Conservation (phyloP, 2,888 invertebrate genomes). For the Elmis aenea region DNA sequence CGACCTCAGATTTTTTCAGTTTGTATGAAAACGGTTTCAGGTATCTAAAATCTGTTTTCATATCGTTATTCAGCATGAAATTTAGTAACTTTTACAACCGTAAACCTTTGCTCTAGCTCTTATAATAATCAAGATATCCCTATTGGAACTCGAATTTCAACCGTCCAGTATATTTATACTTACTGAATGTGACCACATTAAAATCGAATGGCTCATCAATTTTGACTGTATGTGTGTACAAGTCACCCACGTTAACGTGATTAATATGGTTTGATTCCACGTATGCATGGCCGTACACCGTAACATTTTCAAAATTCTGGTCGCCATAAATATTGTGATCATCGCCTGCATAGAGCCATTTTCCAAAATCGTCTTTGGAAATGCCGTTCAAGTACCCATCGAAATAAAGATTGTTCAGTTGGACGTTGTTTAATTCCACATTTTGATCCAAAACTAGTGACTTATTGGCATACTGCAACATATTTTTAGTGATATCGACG, state of each 20-base stretch:
- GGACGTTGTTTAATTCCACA: constrained; percentile 27
- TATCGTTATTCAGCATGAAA: constrained; percentile 49
- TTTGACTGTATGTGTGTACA: constrained; percentile 39
- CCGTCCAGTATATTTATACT: too few species aligned
- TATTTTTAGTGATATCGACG: too few species aligned
- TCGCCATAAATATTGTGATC: constrained; percentile 36
- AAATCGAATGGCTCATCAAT: constrained; percentile 41
- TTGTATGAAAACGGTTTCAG: too few species aligned
- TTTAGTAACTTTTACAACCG: too few species aligned
- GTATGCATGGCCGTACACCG: constrained; percentile 35
- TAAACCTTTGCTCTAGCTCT: too few species aligned
- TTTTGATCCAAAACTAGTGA: constrained; percentile 13
- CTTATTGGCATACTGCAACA: constrained; percentile 14
- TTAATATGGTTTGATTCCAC: constrained; percentile 43
- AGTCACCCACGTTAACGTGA: too few species aligned
- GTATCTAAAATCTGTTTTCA: constrained; percentile 41
- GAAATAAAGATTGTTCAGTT: constrained; percentile 44
- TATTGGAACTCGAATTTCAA: constrained; percentile 37
- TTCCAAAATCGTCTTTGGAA: constrained; percentile 41
- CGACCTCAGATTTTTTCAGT: too few species aligned
- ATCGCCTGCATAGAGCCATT: constrained; percentile 41
- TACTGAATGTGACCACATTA: constrained; percentile 45
- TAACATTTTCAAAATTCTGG: constrained; percentile 35
- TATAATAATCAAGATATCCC: constrained; percentile 40
- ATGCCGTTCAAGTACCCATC: constrained; percentile 45